These are phyloP conservation scores for Elephas maximus DNA, from an alignment of 2,113 vertebrate genomes.

Conservation along the genomic window DNA sequence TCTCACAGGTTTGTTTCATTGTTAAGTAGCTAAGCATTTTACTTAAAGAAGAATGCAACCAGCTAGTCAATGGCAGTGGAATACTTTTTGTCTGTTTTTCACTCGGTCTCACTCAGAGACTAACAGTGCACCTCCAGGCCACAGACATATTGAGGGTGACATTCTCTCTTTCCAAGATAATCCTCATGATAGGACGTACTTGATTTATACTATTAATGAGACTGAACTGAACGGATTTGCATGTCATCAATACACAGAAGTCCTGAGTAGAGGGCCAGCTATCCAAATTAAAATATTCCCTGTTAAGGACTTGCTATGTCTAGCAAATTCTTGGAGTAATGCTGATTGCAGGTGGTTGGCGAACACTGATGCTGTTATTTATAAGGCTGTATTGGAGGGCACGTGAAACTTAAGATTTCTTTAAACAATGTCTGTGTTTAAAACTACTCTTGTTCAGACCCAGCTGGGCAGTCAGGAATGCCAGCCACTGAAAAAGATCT, in stretches of 20 bases:
- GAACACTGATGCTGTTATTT: conserved; percentile 74
- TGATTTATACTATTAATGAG: neutral
- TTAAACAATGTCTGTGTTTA: conserved; percentile 81
- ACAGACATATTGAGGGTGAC: neutral
- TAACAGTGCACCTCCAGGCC: neutral
- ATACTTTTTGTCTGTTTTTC: neutral
- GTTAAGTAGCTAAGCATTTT: conserved; percentile 6
- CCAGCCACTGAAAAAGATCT: conserved; percentile 82
- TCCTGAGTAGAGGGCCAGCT: conserved; percentile 43
- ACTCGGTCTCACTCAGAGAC: conserved; percentile 8
- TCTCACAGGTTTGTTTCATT: neutral
- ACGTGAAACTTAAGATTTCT: conserved; percentile 80
- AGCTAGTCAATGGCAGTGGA: conserved; percentile 5
- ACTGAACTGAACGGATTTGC: conserved; percentile 44
- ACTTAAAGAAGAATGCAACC: neutral
- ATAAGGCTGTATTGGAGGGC: conserved; percentile 71
- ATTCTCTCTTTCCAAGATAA: conserved; percentile 58
- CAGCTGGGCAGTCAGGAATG: conserved; percentile 79
- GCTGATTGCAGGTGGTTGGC: conserved; percentile 64
- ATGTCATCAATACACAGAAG: neutral
- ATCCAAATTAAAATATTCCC: conserved; percentile 22
- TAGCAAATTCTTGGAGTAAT: conserved; percentile 60
- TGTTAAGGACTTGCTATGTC: conserved; percentile 28
- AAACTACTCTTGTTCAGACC: conserved; percentile 70
- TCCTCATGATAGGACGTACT: neutral